Base-by-base conservation (phyloP, 2,797 vertebrate genomes). In the Poecilia wingei region DNA sequence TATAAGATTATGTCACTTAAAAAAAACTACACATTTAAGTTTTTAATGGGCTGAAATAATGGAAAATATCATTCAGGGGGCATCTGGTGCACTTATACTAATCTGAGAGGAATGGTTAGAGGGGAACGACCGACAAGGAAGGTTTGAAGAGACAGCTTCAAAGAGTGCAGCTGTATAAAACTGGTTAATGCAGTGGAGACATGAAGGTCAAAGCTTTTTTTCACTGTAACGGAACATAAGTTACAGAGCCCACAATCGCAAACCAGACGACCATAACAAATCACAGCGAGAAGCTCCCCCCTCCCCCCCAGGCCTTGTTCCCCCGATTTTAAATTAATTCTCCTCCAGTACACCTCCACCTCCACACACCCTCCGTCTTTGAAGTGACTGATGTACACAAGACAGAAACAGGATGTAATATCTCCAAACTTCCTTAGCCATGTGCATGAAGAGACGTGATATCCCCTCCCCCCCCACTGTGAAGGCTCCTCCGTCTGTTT, bases 321-420 rank as follows among this genome's bases (percentile, higher is more conserved):
- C 75, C 49, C 4, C 41, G 82, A 87, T 80, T 87, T 53, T 82
- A 72, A 75, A 87, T 84, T 16, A 71, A 82, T 68, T 73, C 69
- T 61, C 28, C 45, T 46, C 41, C 53, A 41, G 46, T 53, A 75
- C 78, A 36, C 36, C 49, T 79, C 76, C 78, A 36, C 36, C 49
- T 79, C 76, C 84, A 64, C n/a, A 22, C 55, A 64, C 45, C 53
- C 66, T 76, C 66, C 53, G 14, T 59, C 86, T 95, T 92, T 92
- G 83, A 94, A 89, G 84, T 84, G 79, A 82, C 71, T 89, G 87
- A 94, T 81, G 86, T 81, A 92, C 79, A 53, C 49, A 13, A 75
- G 64, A 82, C 75, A 85, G 78, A 74, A 79, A 87, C 78, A 59
- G 83, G 75, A 87, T 71, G 77, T 61, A 77, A 84, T 53, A 66